Evolutionary conservation across 2,888 invertebrate species (phyloP).

Genomic region (Incurvaria masculella): DNA sequence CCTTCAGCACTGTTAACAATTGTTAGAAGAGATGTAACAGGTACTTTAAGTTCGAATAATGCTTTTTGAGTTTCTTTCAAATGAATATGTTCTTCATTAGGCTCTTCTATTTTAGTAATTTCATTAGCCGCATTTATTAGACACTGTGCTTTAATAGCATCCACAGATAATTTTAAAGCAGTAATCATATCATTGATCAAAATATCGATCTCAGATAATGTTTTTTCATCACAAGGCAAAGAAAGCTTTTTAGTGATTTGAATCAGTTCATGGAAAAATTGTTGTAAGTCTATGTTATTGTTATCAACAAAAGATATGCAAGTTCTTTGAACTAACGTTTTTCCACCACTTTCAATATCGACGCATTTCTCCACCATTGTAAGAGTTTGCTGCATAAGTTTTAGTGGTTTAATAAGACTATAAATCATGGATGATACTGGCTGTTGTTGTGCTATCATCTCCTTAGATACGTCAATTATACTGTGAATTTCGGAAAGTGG

Average conservation of each 20-base stretch:
- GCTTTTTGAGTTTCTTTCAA: constrained; percentile 42
- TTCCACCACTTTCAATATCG: constrained; percentile 63
- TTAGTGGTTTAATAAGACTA: constrained; percentile 56
- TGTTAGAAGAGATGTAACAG: constrained; percentile 33
- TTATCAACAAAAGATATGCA: constrained; percentile 64
- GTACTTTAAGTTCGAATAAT: constrained; percentile 35
- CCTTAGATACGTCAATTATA: constrained; percentile 53
- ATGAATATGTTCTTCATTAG: constrained; percentile 33
- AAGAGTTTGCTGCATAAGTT: constrained; percentile 61
- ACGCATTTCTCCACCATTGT: constrained; percentile 67
- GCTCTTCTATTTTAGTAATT: constrained; percentile 27
- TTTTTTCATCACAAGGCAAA: constrained; percentile 31
- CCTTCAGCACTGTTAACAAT: constrained; percentile 35
- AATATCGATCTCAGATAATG: constrained; percentile 39
- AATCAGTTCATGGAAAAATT: constrained; percentile 52
- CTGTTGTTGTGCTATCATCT: constrained; percentile 35
- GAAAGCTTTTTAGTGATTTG: constrained; percentile 41
- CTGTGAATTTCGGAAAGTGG: constrained; percentile 64
- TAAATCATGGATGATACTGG: constrained; percentile 54
- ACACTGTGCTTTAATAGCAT: constrained; percentile 48
- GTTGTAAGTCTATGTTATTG: constrained; percentile 54
- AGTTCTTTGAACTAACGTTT: constrained; percentile 65
- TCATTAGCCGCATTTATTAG: constrained; percentile 34
- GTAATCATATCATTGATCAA: constrained; percentile 48
- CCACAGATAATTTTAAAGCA: constrained; percentile 49